Conservation (phyloP, 2,797 vertebrate genomes). For the Macropodus opercularis region DNA sequence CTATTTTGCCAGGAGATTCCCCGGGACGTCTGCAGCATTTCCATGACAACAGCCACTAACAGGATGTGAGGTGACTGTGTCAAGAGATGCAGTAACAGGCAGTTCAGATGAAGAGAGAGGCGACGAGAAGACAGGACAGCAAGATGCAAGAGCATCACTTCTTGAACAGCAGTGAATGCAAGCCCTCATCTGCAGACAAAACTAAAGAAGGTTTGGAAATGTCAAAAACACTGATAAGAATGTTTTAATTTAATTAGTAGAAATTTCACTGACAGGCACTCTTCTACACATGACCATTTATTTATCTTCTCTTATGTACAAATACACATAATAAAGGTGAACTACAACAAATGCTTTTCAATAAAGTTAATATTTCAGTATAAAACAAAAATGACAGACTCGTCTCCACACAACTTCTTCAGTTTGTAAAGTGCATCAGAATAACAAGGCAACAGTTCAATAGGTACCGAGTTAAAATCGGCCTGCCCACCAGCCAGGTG, state of each 20-base stretch:
- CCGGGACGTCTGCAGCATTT: constrained; percentile 66
- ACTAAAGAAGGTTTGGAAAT: not conserved
- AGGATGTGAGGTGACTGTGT: constrained; percentile 60
- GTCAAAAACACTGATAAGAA: not conserved
- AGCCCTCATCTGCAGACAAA: constrained; percentile 6
- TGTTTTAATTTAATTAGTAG: too few relatives aligned
- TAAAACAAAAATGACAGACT: constrained; percentile 64
- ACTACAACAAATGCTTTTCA: constrained; percentile 67
- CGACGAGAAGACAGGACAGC: constrained; percentile 54
- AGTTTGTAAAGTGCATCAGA: constrained; percentile 84
- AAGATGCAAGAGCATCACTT: constrained; percentile 35
- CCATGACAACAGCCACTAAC: constrained; percentile 79
- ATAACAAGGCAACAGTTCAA: constrained; percentile 58
- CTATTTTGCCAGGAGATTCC: constrained; percentile 79
- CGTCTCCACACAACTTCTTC: constrained; percentile 57
- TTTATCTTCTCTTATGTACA: constrained; percentile 76
- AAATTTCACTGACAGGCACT: not conserved
- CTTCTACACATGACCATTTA: constrained; percentile 57
- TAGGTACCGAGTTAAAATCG: constrained; percentile 59
- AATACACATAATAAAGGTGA: constrained; percentile 69
- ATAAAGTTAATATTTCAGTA: constrained; percentile 75
- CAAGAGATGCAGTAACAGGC: constrained; percentile 61
- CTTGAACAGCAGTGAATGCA: constrained; percentile 36
- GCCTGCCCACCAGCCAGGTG: constrained; percentile 26
- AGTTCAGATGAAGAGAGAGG: constrained; percentile 11